phyloP scores from a whole-genome alignment of 2,113 vertebrate species.

The Tor tambroides region DNA sequence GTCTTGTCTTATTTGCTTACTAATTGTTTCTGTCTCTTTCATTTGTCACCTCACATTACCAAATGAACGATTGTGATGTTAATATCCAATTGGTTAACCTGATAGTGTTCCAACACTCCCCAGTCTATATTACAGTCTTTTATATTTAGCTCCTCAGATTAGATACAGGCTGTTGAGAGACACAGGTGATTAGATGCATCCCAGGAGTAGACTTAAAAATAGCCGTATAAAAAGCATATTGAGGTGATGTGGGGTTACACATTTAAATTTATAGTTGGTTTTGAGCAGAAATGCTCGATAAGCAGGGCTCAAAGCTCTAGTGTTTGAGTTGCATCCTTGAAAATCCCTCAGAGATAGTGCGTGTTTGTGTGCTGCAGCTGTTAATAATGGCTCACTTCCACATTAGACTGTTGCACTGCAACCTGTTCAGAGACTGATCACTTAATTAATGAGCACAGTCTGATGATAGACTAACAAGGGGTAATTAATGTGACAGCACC shows the following conservation, averaged over 20 bases:
- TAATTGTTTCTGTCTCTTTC: not conserved
- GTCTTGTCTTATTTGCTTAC: not conserved
- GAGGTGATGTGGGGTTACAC: not conserved
- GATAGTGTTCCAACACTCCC: not conserved
- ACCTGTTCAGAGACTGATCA: slow-evolving; percentile 32
- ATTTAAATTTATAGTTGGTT: not conserved
- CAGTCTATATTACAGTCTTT: not conserved
- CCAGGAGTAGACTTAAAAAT: not conserved
- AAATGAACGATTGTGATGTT: not conserved
- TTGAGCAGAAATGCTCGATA: not conserved
- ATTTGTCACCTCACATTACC: not conserved
- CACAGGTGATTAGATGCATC: not conserved
- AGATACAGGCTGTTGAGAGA: not conserved
- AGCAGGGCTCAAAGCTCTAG: not conserved
- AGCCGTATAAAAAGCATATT: not conserved
- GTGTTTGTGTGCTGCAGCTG: slow-evolving; percentile 4
- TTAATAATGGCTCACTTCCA: slow-evolving; percentile 28
- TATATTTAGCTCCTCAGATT: not conserved
- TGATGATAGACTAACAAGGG: slow-evolving; percentile 46
- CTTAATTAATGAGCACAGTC: slow-evolving; percentile 35
- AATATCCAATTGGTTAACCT: not conserved
- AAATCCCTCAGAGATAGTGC: not conserved
- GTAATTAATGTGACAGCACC: slow-evolving; percentile 37
- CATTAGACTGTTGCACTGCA: slow-evolving; percentile 33
- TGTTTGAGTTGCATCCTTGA: slow-evolving; percentile 2